A percentile compares a stretch with the other conserved stretches of the same genome.
These are phyloP conservation scores for Brachyrhaphis roseni DNA, from an alignment of 2,797 vertebrate genomes.

Conservation along the genomic window DNA sequence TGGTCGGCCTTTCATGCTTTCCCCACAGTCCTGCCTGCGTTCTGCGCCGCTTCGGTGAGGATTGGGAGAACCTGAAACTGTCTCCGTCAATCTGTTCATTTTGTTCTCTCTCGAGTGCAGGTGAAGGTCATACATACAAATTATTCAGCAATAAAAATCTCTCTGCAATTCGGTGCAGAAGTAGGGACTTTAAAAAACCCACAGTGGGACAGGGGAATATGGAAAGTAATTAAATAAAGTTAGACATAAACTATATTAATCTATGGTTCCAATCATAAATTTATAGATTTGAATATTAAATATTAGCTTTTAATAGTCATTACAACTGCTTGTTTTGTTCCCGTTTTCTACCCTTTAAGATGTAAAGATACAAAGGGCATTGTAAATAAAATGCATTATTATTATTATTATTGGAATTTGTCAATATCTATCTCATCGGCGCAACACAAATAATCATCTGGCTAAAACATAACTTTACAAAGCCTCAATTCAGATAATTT, in stretches of 20 bases:
- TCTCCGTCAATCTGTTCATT: conserved; percentile 34
- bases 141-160: neutral
- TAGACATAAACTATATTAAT: neutral
- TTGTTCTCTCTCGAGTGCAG: conserved; percentile 18
- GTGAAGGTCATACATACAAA: conserved; percentile 23
- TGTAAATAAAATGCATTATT: no score
- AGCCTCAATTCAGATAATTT: no score
- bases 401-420: no score
- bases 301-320: neutral
- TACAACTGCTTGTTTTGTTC: no score
- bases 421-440: no score
- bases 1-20: conserved; percentile 55
- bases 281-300: neutral
- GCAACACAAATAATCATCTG: no score
- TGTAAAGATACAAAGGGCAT: no score
- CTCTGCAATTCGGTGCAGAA: neutral
- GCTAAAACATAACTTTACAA: no score
- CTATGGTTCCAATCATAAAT: neutral
- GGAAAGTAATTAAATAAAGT: neutral
- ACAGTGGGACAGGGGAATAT: neutral
- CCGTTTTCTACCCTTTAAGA: no score
- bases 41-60: conserved; percentile 32
- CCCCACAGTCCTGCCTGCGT: conserved; percentile 45
- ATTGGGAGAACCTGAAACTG: conserved; percentile 36
- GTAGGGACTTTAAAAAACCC: neutral